Conservation (phyloP, 2,888 invertebrate genomes). For the Eupithecia subumbrata region DNA sequence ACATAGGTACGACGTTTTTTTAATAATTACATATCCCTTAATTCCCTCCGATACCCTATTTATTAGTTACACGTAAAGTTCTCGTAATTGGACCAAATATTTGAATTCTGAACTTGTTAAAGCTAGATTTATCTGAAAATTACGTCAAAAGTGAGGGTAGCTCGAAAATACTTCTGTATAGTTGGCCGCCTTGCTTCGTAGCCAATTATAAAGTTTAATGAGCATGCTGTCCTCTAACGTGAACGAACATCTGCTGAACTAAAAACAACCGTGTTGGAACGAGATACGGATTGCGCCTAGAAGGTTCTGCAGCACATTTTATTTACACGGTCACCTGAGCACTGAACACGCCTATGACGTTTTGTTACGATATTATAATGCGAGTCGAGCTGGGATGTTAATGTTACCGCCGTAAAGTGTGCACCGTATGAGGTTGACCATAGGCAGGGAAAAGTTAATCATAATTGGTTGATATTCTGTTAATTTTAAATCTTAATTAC, state of each 20-base stretch:
- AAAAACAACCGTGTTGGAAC: conserved; percentile 19
- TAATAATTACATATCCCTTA: neutral
- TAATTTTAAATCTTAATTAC: too few relatives aligned
- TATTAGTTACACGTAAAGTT: conserved; percentile 5
- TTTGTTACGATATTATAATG: conserved; percentile 13
- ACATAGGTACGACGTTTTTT: neutral
- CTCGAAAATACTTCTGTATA: conserved; percentile 53
- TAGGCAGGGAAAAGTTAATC: neutral
- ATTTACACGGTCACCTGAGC: conserved; percentile 25
- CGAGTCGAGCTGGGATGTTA: neutral
- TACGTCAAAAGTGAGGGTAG: conserved; percentile 43
- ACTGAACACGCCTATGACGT: conserved; percentile 2
- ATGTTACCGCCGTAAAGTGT: neutral
- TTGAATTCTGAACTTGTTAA: conserved; percentile 12
- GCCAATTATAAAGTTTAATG: conserved; percentile 67
- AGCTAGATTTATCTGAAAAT: conserved; percentile 27
- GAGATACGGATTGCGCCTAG: neutral
- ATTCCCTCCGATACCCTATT: neutral
- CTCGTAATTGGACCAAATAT: conserved; percentile 27
- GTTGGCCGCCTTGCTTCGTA: conserved; percentile 47
- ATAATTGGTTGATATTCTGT: neutral
- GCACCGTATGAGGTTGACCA: neutral
- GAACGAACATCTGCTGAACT: conserved; percentile 6
- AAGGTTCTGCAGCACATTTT: conserved; percentile 25
- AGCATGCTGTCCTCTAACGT: conserved; percentile 38